Percentiles rank a stretch among this genome's conserved stretches.
Conservation (phyloP, 2,888 invertebrate genomes). For the Caenorhabditis imperialis region DNA sequence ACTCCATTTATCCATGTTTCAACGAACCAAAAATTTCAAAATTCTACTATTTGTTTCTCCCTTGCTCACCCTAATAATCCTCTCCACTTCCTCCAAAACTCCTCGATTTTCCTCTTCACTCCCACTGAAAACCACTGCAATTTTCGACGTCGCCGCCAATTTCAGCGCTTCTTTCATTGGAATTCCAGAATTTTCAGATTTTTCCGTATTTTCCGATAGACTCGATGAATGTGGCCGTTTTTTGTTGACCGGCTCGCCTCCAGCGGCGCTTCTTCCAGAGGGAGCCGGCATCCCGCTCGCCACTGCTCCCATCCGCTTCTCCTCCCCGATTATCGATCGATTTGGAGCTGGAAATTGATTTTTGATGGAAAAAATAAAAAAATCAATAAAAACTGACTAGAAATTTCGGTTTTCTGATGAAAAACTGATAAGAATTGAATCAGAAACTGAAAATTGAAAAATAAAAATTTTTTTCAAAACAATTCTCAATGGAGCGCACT, state of each 20-base stretch:
- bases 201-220: background rate
- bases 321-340: background rate
- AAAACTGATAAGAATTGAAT: too few species aligned
- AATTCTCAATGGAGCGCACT: conserved; percentile 17
- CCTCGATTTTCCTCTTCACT: conserved; percentile 25
- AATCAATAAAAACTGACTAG: too few species aligned
- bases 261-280: background rate
- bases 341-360: background rate
- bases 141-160: conserved; percentile 45
- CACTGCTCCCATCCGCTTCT: conserved; percentile 52
- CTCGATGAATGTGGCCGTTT: background rate
- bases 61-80: conserved; percentile 10
- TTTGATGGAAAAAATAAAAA: background rate
- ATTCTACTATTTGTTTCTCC: too few species aligned
- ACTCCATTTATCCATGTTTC: too few species aligned
- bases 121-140: conserved; percentile 52
- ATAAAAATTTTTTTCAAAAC: background rate
- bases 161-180: conserved; percentile 50
- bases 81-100: conserved; percentile 1
- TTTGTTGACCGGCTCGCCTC: conserved; percentile 16
- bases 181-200: conserved; percentile 7
- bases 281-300: conserved; percentile 59
- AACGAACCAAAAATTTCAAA: too few species aligned
- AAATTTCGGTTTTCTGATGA: too few species aligned
- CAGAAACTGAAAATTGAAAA: too few species aligned